A percentile compares a stretch with the other conserved stretches of the same genome.
Evolutionary conservation across 2,797 vertebrate genomes (phyloP).

Genomic region (Parauchenoglanis ngamensis): DNA sequence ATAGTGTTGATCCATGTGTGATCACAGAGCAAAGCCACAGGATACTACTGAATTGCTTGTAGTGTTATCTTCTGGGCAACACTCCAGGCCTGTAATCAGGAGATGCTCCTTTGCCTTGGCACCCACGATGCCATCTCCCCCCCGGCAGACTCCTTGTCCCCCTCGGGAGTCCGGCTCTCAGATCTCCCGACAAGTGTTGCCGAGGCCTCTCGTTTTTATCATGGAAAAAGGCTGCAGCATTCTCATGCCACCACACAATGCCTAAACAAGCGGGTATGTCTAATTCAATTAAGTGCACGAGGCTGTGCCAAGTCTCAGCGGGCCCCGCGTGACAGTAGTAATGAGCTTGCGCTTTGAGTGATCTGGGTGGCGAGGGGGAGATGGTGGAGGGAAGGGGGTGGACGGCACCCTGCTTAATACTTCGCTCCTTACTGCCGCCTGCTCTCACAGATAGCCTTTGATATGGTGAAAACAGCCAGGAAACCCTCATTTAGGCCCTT

Average conservation of each 20-base stretch:
- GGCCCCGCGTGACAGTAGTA: constrained; percentile 77
- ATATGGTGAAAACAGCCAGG: constrained; percentile 66
- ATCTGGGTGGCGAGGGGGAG: constrained; percentile 60
- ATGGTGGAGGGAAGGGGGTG: constrained; percentile 45
- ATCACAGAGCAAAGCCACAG: constrained; percentile 16
- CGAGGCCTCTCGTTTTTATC: constrained; percentile 68
- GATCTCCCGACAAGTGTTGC: constrained; percentile 78
- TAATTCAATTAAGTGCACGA: constrained; percentile 84
- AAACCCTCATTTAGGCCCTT: constrained; percentile 64
- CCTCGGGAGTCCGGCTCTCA: constrained; percentile 58
- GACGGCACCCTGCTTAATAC: constrained; percentile 65
- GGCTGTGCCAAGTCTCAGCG: constrained; percentile 78
- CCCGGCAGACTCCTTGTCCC: constrained; percentile 23
- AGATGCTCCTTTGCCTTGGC: constrained; percentile 62
- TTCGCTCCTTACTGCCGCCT: constrained; percentile 64
- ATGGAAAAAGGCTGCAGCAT: constrained; percentile 69
- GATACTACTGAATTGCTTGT: constrained; percentile 30
- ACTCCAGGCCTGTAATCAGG: constrained; percentile 53
- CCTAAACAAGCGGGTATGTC: constrained; percentile 83
- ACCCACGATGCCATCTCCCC: constrained; percentile 49
- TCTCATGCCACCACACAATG: constrained; percentile 80
- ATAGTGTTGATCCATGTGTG: constrained; percentile 41
- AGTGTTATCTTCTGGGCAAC: constrained; percentile 62
- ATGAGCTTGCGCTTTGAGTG: constrained; percentile 70
- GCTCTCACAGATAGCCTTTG: constrained; percentile 63